Evolutionary conservation across 2,797 vertebrate genomes (phyloP).

Genomic region (Falco biarmicus): DNA sequence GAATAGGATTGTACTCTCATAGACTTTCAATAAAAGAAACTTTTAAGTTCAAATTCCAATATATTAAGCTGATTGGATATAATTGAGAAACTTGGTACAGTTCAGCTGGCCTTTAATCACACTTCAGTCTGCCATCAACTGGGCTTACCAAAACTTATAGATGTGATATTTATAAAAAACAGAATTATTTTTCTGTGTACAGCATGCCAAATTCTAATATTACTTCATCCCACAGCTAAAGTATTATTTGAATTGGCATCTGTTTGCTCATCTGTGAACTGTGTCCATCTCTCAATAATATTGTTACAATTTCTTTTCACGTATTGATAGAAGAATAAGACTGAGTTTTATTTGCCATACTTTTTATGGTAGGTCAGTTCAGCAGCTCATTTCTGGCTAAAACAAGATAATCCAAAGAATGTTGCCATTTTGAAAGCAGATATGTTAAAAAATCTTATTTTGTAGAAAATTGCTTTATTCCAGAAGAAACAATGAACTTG

Average conservation of each 20-base stretch:
- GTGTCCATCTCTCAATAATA: neutral
- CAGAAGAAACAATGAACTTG: neutral
- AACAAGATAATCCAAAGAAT: neutral
- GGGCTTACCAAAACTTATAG: neutral
- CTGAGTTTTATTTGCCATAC: neutral
- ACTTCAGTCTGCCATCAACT: neutral
- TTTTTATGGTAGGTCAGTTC: neutral
- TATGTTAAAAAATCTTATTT: neutral
- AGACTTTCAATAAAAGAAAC: constrained; percentile 57
- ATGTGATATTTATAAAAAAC: neutral
- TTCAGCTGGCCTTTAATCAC: constrained; percentile 48
- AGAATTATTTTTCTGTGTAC: neutral
- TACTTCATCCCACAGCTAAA: neutral
- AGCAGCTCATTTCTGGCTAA: neutral
- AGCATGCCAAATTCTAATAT: neutral
- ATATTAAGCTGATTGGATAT: constrained; percentile 43
- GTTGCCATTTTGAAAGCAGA: neutral
- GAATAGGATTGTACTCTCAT: constrained; percentile 27
- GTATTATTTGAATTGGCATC: neutral
- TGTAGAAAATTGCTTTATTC: neutral
- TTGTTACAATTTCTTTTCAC: neutral
- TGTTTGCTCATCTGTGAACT: neutral
- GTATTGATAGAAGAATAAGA: neutral
- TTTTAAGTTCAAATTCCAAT: constrained; percentile 35
- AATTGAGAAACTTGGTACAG: constrained; percentile 36